Evolutionary conservation across 2,888 invertebrate genomes (phyloP).

Genomic region (Trachelus troglodyta): DNA sequence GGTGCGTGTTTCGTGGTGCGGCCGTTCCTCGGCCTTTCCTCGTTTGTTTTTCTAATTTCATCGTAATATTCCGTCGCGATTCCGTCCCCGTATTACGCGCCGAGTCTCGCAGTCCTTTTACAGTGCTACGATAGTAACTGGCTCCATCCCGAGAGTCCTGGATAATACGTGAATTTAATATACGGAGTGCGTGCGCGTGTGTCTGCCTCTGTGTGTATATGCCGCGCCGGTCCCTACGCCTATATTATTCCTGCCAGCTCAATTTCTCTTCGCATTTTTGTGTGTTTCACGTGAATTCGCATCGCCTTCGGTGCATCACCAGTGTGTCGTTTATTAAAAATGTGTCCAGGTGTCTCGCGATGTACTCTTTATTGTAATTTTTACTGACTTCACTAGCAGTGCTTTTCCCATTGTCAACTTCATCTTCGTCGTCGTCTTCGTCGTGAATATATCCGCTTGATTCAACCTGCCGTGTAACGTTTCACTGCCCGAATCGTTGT

Average conservation of each 20-base stretch:
- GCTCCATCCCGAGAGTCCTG: background rate
- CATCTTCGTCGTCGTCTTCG: slow-evolving; percentile 1
- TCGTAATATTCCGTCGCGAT: slow-evolving; percentile 35
- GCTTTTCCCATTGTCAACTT: slow-evolving; percentile 11
- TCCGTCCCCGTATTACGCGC: slow-evolving; percentile 14
- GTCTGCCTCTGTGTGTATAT: slow-evolving; percentile 10
- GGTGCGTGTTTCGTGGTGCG: slow-evolving; percentile 56
- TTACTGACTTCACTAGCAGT: background rate
- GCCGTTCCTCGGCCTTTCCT: slow-evolving; percentile 32
- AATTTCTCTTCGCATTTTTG: background rate
- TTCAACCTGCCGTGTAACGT: slow-evolving; percentile 17
- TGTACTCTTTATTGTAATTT: background rate
- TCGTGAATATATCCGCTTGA: background rate
- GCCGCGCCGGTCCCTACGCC: slow-evolving; percentile 12
- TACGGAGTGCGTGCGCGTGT: slow-evolving; percentile 8
- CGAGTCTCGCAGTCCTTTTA: background rate
- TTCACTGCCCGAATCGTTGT: slow-evolving; percentile 27
- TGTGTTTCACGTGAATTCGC: background rate
- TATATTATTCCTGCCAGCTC: slow-evolving; percentile 7
- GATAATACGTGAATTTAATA: background rate
- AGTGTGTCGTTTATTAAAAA: background rate
- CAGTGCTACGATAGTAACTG: background rate
- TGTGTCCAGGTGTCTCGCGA: background rate
- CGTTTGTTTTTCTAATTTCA: slow-evolving; percentile 23
- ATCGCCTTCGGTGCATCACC: background rate